Percentiles rank a stretch among this genome's conserved stretches.
phyloP scores from a whole-genome alignment of 2,113 vertebrate genomes.

The Malurus melanocephalus region DNA sequence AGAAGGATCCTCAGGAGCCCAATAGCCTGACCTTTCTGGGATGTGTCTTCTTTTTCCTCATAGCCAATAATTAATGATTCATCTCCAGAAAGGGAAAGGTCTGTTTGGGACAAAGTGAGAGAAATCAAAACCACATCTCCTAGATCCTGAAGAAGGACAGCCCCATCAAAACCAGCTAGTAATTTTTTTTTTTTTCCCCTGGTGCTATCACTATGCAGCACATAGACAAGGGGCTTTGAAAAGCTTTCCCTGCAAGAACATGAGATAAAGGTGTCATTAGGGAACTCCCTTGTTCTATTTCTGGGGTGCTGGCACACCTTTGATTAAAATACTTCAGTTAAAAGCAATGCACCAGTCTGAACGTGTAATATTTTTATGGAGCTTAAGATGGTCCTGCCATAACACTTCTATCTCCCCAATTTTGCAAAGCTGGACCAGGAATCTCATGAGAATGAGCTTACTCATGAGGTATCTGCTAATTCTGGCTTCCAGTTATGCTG shows the following conservation, averaged over 20 bases:
- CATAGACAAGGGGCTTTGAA: background rate
- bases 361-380: background rate
- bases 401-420: background rate
- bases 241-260: background rate
- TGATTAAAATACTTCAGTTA: conserved; percentile 5
- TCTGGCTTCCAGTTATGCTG: conserved; percentile 32
- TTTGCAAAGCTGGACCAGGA: background rate
- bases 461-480: conserved; percentile 40
- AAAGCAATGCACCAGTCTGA: background rate
- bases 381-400: conserved; percentile 16
- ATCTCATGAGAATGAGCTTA: conserved; percentile 50
- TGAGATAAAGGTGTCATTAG: background rate
- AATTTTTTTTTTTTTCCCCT: background rate
- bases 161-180: background rate
- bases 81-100: background rate
- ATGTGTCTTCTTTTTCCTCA: background rate
- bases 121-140: background rate
- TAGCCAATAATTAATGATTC: background rate
- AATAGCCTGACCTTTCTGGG: background rate
- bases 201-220: background rate
- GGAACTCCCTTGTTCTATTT: conserved; percentile 20
- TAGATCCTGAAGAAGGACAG: background rate
- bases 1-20: background rate
- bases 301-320: conserved; percentile 2
- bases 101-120: background rate